Evolutionary conservation across 30 jellyfish, hydroid and myxozoan genomes (phyloP), one percentile per base, ranked within the genome.

Genomic region (Chironex yamaguchii): DNA sequence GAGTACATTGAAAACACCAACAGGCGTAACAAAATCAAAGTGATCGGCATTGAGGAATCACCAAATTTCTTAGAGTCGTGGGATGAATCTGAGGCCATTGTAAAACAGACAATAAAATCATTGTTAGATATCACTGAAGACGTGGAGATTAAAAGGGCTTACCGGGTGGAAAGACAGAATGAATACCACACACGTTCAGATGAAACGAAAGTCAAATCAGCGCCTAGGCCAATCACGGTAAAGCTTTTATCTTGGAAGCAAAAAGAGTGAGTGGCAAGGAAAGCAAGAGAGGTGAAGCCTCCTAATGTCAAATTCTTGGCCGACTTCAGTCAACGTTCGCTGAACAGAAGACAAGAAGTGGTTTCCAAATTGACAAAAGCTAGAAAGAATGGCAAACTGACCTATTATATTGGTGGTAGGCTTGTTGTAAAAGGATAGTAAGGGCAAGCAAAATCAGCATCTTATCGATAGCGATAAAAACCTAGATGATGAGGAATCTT

Each of bases 171-270:
- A 54, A 66, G 29, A 66, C 79, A 54, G 62, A 66, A 66, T 21
- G 79, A 54, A 54, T 66, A 21, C 79, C 29, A 21, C 6, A 27
- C 79, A 66, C 79, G 79, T 54, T 62, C 63, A 54, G 67, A 66
- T 21, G 67, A 21, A 33, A 21, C 79, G 29, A 66, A 29, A 62
- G 79, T 66, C 79, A 66, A 66, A 42, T 74, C 42, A 21, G 75
- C 29, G 49, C 86, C 86, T 30, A 73, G 86, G 68, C 86, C 86
- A 36, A 48, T 73, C 26, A 75, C 49, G 13, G 86, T 75, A 13
- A 73, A 36, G 29, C 49, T 73, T 73, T 49, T 35, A 49, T 73
- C 86, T 6, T 73, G 86, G 86, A 73, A 73, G 75, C 86, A 73
- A 73, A 73, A 48, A 24, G 86, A 73, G 28, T 33, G 31, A 76